phyloP scores from a whole-genome alignment of 1,140 invertebrate species.

The Zaprionus davidi region DNA sequence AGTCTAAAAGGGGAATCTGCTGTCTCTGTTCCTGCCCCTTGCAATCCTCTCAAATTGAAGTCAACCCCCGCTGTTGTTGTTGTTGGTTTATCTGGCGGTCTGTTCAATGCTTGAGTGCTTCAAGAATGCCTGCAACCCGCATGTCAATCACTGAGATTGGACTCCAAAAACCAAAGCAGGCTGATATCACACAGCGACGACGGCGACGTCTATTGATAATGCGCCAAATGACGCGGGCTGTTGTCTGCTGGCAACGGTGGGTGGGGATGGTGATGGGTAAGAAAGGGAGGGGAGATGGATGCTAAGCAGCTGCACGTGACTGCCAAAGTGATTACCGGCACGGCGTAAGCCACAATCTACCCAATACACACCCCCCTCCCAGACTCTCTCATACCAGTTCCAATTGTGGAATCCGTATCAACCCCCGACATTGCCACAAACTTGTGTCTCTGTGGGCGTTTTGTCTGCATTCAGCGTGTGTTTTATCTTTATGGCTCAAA shows the following conservation, averaged over 20 bases:
- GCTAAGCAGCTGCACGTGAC: constrained; percentile 81
- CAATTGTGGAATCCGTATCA: constrained; percentile 39
- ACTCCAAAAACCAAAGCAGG: constrained; percentile 40
- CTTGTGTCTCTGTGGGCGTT: constrained; percentile 48
- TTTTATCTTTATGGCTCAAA: constrained; percentile 76
- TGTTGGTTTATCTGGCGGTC: constrained; percentile 55
- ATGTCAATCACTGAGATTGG: constrained; percentile 78
- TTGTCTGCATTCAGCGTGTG: constrained; percentile 42
- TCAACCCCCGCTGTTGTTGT: neutral
- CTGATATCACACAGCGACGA: constrained; percentile 44
- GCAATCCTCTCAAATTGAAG: neutral
- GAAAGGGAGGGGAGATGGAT: constrained; percentile 52
- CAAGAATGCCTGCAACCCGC: constrained; percentile 58
- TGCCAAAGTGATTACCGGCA: constrained; percentile 54
- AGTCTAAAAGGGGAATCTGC: neutral
- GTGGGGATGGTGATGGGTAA: constrained; percentile 44
- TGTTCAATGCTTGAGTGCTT: constrained; percentile 33
- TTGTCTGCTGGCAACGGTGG: constrained; percentile 27
- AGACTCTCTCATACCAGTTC: constrained; percentile 1
- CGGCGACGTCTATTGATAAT: constrained; percentile 59
- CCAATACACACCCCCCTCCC: constrained; percentile 3
- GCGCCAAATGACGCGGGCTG: constrained; percentile 57
- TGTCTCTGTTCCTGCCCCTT: neutral
- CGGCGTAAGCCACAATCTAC: constrained; percentile 22
- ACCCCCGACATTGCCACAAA: constrained; percentile 24